Conservation (phyloP, 1,140 invertebrate genomes). For the Lordiphosa collinella region DNA sequence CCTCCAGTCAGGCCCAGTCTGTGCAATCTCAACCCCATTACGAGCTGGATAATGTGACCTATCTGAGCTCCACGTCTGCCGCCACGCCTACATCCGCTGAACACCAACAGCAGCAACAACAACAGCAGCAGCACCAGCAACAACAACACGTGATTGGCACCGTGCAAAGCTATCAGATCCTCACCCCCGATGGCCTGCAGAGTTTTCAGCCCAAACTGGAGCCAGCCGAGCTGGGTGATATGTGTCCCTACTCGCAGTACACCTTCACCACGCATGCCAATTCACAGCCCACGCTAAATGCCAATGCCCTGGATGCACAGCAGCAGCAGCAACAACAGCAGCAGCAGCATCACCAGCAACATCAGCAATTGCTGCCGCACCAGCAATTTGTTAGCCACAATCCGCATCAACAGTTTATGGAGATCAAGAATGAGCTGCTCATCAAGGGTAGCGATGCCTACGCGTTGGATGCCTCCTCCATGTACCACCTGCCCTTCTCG, state of each 20-base stretch:
- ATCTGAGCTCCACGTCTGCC: constrained; percentile 62
- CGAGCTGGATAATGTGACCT: constrained; percentile 70
- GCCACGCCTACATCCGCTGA: constrained; percentile 48
- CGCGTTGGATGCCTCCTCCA: constrained; percentile 67
- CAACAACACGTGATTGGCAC: constrained; percentile 75
- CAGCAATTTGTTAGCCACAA: constrained; percentile 55
- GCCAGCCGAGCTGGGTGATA: constrained; percentile 49
- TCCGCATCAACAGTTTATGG: constrained; percentile 76
- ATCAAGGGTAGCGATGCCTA: constrained; percentile 72
- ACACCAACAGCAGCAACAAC: constrained; percentile 46
- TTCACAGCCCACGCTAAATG: constrained; percentile 60
- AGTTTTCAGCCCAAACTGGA: constrained; percentile 74
- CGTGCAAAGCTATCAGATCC: constrained; percentile 76
- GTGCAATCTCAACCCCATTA: constrained; percentile 62
- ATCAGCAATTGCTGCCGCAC: constrained; percentile 53
- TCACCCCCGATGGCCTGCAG: constrained; percentile 73
- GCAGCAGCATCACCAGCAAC: constrained; percentile 48
- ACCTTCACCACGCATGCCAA: constrained; percentile 66
- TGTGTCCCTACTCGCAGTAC: constrained; percentile 73
- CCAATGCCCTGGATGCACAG: constrained; percentile 57
- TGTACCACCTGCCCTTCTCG: constrained; percentile 79
- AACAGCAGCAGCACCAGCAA: constrained; percentile 57
- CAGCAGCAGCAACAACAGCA: constrained; percentile 52
- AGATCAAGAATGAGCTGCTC: constrained; percentile 74
- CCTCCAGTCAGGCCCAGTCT: constrained; percentile 40